A percentile compares a stretch with the other conserved stretches of the same genome.
Evolutionary conservation across 2,888 invertebrate genomes (phyloP).

Genomic region (Ormyrus rosae): DNA sequence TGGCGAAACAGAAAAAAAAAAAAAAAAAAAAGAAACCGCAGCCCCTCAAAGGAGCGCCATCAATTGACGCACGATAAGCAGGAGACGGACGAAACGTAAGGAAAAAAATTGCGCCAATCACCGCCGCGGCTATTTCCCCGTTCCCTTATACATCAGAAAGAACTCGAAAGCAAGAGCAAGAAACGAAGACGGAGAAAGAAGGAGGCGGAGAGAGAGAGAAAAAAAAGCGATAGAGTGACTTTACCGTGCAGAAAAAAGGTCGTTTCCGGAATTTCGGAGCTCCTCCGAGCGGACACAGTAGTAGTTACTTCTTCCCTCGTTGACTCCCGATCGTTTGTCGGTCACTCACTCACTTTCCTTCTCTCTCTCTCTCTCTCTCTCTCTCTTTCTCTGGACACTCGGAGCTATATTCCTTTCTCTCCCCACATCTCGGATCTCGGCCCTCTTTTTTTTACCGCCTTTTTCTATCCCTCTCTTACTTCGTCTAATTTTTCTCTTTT

Average conservation of each 20-base stretch:
- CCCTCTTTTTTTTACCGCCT: background rate
- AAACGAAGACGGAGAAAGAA: constrained; percentile 3
- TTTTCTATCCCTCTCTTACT: background rate
- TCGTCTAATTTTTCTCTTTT: constrained; percentile 20
- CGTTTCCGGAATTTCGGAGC: constrained; percentile 57
- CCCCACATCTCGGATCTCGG: constrained; percentile 30
- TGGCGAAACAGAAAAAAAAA: background rate
- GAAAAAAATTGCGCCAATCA: constrained; percentile 56
- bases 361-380: constrained; percentile 26
- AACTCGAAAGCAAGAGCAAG: background rate
- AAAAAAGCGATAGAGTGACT: constrained; percentile 33
- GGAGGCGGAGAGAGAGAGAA: constrained; percentile 13
- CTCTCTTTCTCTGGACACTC: constrained; percentile 2
- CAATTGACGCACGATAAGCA: constrained; percentile 49
- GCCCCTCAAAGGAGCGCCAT: constrained; percentile 5
- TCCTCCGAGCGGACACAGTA: constrained; percentile 40
- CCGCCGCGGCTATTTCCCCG: constrained; percentile 24
- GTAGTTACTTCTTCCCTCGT: constrained; percentile 60
- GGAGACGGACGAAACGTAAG: constrained; percentile 6
- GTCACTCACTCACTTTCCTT: constrained; percentile 30
- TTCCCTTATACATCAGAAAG: background rate
- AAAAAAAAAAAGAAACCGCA: background rate
- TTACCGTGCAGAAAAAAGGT: constrained; percentile 52
- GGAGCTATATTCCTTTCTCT: constrained; percentile 23
- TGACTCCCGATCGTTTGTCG: constrained; percentile 62